These are phyloP conservation scores for Drosophila greeni DNA, from an alignment of 2,888 invertebrate genomes.

Conservation along the genomic window DNA sequence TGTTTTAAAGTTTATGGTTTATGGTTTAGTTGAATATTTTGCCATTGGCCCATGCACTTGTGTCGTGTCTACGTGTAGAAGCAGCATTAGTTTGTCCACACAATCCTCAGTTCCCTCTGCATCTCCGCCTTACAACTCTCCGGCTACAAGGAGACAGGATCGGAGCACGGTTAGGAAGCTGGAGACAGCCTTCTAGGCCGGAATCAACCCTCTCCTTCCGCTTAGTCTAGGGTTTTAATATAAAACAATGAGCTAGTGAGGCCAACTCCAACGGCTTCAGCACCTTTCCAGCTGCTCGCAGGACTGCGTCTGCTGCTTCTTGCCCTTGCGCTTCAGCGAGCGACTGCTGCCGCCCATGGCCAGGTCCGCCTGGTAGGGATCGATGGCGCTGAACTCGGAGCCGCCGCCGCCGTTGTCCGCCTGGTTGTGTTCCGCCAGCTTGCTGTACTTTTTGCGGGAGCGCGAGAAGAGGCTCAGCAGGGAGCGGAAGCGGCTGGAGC, in stretches of 20 bases:
- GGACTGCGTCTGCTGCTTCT: conserved; percentile 73
- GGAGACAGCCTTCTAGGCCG: too few species aligned
- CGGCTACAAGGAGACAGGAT: neutral
- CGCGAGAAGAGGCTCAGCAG: conserved; percentile 64
- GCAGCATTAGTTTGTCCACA: conserved; percentile 24
- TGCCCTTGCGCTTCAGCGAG: conserved; percentile 54
- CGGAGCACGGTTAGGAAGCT: neutral
- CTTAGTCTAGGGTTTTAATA: conserved; percentile 68
- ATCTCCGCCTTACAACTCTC: conserved; percentile 17
- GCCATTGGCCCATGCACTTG: conserved; percentile 32
- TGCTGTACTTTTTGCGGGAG: conserved; percentile 72
- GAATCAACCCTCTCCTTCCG: neutral
- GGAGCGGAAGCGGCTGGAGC: conserved; percentile 44
- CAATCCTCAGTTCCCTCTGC: neutral
- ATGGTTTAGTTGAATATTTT: conserved; percentile 25
- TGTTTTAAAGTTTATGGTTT: neutral
- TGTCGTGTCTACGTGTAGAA: conserved; percentile 18
- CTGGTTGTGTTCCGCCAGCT: conserved; percentile 59
- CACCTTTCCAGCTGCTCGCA: conserved; percentile 75
- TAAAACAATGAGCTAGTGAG: conserved; percentile 60
- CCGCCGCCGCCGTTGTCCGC: conserved; percentile 13
- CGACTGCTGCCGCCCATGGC: conserved; percentile 24
- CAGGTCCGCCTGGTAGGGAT: conserved; percentile 49
- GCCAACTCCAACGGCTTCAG: conserved; percentile 29
- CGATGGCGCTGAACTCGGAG: conserved; percentile 60